phyloP scores from a whole-genome alignment of 1,140 invertebrate species.

The Drosophila pectinifera region DNA sequence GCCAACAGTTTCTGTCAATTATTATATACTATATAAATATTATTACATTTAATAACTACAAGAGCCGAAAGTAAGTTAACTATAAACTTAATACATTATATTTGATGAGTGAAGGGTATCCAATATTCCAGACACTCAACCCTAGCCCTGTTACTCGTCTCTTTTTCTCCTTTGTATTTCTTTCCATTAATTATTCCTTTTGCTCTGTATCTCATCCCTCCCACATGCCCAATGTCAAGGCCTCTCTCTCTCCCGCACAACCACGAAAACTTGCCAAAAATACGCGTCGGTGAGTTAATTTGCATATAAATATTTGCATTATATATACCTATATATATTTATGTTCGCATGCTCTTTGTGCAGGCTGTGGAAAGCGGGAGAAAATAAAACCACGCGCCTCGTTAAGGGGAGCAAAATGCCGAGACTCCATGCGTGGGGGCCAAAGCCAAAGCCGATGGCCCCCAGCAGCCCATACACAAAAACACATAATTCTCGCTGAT shows the following conservation, averaged over 20 bases:
- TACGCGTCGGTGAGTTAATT: slow-evolving; percentile 25
- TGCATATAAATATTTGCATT: slow-evolving; percentile 47
- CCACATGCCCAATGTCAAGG: slow-evolving; percentile 70
- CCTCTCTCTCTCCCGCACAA: slow-evolving; percentile 13
- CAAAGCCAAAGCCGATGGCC: slow-evolving; percentile 24
- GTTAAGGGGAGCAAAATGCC: slow-evolving; percentile 8
- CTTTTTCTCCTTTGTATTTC: slow-evolving; percentile 10
- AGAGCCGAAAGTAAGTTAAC: no score
- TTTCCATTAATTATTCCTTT: slow-evolving; percentile 31
- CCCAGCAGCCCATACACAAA: slow-evolving; percentile 27
- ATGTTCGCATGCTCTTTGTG: slow-evolving; percentile 11
- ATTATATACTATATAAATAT: no score
- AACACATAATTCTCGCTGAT: slow-evolving; percentile 34
- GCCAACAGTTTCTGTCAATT: no score
- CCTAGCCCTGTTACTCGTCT: background rate
- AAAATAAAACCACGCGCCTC: slow-evolving; percentile 34
- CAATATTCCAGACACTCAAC: background rate
- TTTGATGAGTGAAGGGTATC: background rate
- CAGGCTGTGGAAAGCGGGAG: slow-evolving; percentile 8
- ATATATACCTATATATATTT: slow-evolving; percentile 11
- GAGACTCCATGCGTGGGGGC: slow-evolving; percentile 6
- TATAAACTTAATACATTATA: background rate
- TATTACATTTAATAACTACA: no score
- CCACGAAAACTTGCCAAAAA: slow-evolving; percentile 36
- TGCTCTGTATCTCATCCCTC: slow-evolving; percentile 19